phyloP scores from a whole-genome alignment of 2,888 invertebrate genomes.

The Meiosimyza decipiens region DNA sequence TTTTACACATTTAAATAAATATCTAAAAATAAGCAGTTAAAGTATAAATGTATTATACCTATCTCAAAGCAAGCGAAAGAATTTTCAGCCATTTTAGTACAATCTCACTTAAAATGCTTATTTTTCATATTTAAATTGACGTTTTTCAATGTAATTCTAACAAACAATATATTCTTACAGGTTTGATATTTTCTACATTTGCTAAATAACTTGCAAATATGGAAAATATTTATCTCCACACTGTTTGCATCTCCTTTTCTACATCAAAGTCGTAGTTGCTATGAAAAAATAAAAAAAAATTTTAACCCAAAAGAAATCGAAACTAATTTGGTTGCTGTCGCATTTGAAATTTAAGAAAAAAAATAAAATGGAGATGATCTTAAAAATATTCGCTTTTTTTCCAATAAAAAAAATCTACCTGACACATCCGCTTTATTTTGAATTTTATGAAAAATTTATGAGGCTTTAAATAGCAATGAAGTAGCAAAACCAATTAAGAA shows the following conservation, averaged over 20 bases:
- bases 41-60: too few relatives aligned
- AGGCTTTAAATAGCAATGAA: slow-evolving; percentile 34
- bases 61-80: too few relatives aligned
- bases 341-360: slow-evolving; percentile 1
- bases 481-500: background rate
- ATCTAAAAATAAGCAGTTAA: too few relatives aligned
- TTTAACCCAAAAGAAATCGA: background rate
- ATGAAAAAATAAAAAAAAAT: background rate
- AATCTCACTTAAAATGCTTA: too few relatives aligned
- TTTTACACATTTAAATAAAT: too few relatives aligned
- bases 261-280: background rate
- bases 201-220: too few relatives aligned
- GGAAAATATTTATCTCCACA: too few relatives aligned
- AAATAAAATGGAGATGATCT: slow-evolving; percentile 19
- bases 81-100: too few relatives aligned
- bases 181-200: background rate
- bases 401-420: slow-evolving; percentile 38
- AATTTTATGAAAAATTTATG: slow-evolving; percentile 50
- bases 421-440: slow-evolving; percentile 43
- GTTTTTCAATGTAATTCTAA: too few relatives aligned
- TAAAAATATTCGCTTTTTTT: slow-evolving; percentile 10
- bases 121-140: too few relatives aligned
- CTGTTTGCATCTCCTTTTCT: background rate
- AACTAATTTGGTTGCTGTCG: slow-evolving; percentile 29
- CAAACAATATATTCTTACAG: background rate